These are phyloP conservation scores for Melikaiella ostensackeni DNA, from an alignment of 2,888 invertebrate species.

Conservation along the genomic window DNA sequence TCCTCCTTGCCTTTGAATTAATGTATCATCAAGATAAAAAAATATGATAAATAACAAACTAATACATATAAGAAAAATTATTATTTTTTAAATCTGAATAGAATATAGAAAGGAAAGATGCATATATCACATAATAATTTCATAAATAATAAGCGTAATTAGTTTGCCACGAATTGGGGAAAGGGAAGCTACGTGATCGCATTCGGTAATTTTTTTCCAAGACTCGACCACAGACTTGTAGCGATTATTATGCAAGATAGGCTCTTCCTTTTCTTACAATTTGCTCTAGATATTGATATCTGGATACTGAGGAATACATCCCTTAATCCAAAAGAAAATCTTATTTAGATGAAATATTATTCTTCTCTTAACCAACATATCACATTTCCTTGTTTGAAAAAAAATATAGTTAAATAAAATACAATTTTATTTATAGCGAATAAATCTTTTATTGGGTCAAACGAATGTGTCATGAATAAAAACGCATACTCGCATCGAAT, in stretches of 20 bases:
- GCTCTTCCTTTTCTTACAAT: constrained; percentile 14
- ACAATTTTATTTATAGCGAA: neutral
- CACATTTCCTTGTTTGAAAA: neutral
- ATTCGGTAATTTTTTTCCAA: constrained; percentile 3
- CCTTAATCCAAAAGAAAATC: constrained; percentile 4
- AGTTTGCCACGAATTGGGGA: constrained; percentile 9
- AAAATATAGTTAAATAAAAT: neutral
- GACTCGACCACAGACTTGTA: neutral
- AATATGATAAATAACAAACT: neutral
- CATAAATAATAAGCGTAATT: neutral
- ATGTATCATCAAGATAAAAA: too few species aligned
- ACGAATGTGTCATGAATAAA: neutral
- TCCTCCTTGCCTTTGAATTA: too few species aligned
- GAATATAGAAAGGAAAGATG: too few species aligned
- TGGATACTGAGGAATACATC: constrained; percentile 12
- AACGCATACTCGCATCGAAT: too few species aligned
- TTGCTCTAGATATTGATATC: constrained; percentile 30
- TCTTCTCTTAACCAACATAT: neutral
- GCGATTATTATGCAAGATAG: constrained; percentile 31
- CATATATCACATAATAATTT: neutral
- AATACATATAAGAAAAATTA: too few species aligned
- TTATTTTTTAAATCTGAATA: too few species aligned
- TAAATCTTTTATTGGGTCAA: neutral
- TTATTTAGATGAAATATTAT: neutral
- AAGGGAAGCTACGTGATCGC: constrained; percentile 33